These are phyloP conservation scores for Vidua macroura DNA, from an alignment of 2,113 vertebrate genomes.

Conservation along the genomic window DNA sequence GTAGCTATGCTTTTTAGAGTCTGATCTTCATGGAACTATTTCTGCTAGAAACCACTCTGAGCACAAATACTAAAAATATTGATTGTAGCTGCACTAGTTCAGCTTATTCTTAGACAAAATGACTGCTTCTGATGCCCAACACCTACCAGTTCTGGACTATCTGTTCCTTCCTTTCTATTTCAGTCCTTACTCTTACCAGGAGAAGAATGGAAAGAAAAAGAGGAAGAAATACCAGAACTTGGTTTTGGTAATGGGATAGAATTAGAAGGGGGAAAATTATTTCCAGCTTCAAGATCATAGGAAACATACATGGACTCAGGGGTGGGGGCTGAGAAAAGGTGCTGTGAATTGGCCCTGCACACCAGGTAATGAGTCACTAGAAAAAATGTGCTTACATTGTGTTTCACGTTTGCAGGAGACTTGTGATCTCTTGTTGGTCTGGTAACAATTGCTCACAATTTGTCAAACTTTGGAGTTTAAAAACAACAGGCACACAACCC, in stretches of 20 bases:
- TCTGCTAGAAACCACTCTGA: background rate
- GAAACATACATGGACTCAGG: background rate
- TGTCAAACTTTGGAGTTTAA: background rate
- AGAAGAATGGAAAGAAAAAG: background rate
- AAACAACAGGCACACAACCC: background rate
- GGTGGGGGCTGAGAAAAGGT: background rate
- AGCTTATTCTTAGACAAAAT: background rate
- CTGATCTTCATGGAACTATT: background rate
- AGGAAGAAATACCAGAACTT: background rate
- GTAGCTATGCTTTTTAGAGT: background rate
- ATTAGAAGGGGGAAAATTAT: background rate
- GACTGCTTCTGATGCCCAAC: background rate
- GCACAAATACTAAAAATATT: background rate
- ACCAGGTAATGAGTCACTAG: background rate
- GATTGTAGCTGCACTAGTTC: background rate
- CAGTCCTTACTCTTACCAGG: background rate
- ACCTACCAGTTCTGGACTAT: background rate
- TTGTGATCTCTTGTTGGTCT: background rate
- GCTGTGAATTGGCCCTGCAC: background rate
- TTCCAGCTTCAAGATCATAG: background rate
- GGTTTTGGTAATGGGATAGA: background rate
- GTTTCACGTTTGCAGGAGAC: background rate
- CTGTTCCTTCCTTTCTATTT: background rate
- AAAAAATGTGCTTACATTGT: background rate
- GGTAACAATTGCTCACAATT: background rate